These are phyloP conservation scores for Channa argus DNA, from an alignment of 2,113 vertebrate genomes.

Conservation along the genomic window DNA sequence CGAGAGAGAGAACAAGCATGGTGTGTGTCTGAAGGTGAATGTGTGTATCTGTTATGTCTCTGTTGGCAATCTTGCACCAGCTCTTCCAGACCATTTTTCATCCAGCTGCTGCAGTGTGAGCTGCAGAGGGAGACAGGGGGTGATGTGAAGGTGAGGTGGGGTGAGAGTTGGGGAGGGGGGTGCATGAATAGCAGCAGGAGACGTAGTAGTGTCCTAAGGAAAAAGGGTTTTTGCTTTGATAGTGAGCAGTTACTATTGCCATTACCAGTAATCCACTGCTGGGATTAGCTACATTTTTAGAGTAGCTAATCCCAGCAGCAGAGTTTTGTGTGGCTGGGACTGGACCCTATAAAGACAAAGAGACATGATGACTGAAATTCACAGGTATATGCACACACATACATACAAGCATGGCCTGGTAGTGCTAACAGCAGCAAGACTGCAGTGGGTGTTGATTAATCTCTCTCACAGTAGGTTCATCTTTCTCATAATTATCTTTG, in stretches of 20 bases:
- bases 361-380: constrained; percentile 19
- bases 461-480: constrained; percentile 63
- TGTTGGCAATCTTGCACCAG: constrained; percentile 71
- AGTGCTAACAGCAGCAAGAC: constrained; percentile 47
- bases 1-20: constrained; percentile 41
- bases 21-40: constrained; percentile 60
- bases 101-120: constrained; percentile 72
- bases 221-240: constrained; percentile 26
- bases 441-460: constrained; percentile 69
- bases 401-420: constrained; percentile 34
- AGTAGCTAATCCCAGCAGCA: background rate
- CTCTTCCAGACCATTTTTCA: constrained; percentile 72
- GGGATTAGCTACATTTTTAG: constrained; percentile 27
- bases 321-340: constrained; percentile 4
- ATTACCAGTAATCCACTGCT: constrained; percentile 12
- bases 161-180: constrained; percentile 4
- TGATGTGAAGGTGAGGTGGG: background rate
- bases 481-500: constrained; percentile 76
- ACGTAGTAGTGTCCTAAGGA: constrained; percentile 12
- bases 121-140: constrained; percentile 67
- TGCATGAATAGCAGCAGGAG: constrained; percentile 34
- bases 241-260: background rate
- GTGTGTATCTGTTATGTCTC: constrained; percentile 66
- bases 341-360: constrained; percentile 6
- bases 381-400: constrained; percentile 40